These are phyloP conservation scores for Idris sp. DNA, from an alignment of 1,140 invertebrate species.

Conservation along the genomic window DNA sequence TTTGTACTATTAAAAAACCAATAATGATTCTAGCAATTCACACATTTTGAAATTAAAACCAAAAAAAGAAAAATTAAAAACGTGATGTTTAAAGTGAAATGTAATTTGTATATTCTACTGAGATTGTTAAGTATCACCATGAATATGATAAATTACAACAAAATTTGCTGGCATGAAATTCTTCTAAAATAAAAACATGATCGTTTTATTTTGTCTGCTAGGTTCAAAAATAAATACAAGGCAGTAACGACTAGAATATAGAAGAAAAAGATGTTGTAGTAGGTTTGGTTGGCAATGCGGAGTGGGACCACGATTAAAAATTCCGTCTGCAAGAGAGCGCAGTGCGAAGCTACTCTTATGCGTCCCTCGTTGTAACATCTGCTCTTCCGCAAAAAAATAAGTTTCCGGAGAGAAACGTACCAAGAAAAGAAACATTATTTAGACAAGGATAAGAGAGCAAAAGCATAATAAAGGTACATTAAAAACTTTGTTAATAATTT, in stretches of 20 bases:
- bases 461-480: conserved; percentile 21
- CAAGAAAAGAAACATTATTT: conserved; percentile 36
- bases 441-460: conserved; percentile 29
- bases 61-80: too few species aligned
- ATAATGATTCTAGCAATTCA: too few species aligned
- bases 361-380: conserved; percentile 70
- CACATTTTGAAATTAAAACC: too few species aligned
- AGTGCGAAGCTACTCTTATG: conserved; percentile 55
- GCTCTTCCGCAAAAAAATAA: conserved; percentile 68
- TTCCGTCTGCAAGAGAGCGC: conserved; percentile 68
- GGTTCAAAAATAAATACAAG: conserved; percentile 37
- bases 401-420: conserved; percentile 38
- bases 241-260: conserved; percentile 19
- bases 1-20: too few species aligned
- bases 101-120: too few species aligned
- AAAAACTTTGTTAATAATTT: conserved; percentile 16
- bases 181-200: conserved; percentile 3
- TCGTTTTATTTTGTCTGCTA: conserved; percentile 16
- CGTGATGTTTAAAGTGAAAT: too few species aligned
- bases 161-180: too few species aligned
- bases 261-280: conserved; percentile 44
- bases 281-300: conserved; percentile 50
- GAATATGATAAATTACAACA: too few species aligned
- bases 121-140: too few species aligned
- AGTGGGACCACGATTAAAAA: conserved; percentile 71